Percentiles rank a stretch among this genome's conserved stretches.
Conservation (phyloP, 2,113 vertebrate species). For the Heloderma charlesbogerti region DNA sequence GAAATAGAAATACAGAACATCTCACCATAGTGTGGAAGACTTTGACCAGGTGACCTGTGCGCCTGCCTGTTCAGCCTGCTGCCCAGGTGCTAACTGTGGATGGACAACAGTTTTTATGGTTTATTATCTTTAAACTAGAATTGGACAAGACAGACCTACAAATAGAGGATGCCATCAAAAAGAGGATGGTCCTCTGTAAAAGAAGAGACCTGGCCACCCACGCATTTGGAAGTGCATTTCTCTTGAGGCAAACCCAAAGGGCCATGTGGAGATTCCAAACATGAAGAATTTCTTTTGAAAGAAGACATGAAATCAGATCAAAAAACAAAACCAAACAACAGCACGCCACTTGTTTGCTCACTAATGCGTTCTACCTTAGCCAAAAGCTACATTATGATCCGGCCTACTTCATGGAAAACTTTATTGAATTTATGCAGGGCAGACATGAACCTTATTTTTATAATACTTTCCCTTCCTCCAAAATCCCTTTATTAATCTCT, state of each 20-base stretch:
- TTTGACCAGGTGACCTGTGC: too few species aligned
- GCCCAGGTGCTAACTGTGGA: too few species aligned
- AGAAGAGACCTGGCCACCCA: too few species aligned
- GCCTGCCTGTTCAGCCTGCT: too few species aligned
- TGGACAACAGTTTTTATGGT: too few species aligned
- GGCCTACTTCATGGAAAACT: not conserved
- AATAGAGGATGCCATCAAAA: too few species aligned
- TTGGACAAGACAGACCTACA: too few species aligned
- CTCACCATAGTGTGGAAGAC: too few species aligned
- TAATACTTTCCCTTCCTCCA: conserved; percentile 37
- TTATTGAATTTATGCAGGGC: conserved; percentile 13
- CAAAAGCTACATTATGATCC: not conserved
- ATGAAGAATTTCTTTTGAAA: not conserved
- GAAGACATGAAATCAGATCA: not conserved
- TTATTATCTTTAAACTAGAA: too few species aligned
- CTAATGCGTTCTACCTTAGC: not conserved
- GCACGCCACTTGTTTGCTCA: not conserved
- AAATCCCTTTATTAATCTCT: conserved; percentile 53
- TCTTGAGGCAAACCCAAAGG: not conserved
- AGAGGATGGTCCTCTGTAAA: too few species aligned
- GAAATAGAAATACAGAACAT: too few species aligned
- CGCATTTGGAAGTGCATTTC: not conserved
- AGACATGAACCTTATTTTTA: conserved; percentile 22
- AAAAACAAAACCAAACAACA: not conserved
- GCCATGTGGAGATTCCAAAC: not conserved